Evolutionary conservation across 2,113 vertebrate genomes (phyloP).

Genomic region (Grammomys dolichurus): DNA sequence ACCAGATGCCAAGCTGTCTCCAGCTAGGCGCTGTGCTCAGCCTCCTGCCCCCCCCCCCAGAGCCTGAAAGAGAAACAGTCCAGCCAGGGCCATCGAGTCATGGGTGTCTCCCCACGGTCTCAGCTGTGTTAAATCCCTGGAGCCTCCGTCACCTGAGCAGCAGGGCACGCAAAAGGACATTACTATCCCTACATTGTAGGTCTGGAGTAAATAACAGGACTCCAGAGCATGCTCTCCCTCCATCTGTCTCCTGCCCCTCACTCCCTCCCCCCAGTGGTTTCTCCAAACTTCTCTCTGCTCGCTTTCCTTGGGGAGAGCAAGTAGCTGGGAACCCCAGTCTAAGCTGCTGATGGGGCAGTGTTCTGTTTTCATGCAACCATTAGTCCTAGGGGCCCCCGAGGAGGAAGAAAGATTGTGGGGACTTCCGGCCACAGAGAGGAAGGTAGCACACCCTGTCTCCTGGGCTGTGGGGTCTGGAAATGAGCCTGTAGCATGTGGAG

Average conservation of each 20-base stretch:
- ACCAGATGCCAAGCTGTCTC: slow-evolving; percentile 68
- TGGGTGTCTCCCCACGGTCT: rapidly evolving
- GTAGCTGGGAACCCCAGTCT: background rate
- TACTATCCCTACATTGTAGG: background rate
- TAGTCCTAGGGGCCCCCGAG: background rate
- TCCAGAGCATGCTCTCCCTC: too few relatives aligned
- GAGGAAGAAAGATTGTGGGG: background rate
- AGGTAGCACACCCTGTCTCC: background rate
- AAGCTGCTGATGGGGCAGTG: background rate
- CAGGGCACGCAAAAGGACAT: background rate
- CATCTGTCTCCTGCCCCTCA: rapidly evolving
- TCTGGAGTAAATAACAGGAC: background rate
- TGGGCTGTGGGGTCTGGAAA: background rate
- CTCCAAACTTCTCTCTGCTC: background rate
- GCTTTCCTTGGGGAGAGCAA: too few relatives aligned
- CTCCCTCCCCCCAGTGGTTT: too few relatives aligned
- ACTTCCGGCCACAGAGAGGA: background rate
- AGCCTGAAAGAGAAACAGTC: background rate
- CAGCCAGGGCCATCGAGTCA: background rate
- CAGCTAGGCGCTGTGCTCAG: slow-evolving; percentile 40
- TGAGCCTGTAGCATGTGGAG: background rate
- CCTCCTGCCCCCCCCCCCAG: background rate
- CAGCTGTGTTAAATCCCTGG: rapidly evolving
- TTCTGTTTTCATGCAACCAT: background rate
- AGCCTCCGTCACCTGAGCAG: background rate